Conservation (phyloP, 1,140 invertebrate species). For the Copidosoma floridanum region DNA sequence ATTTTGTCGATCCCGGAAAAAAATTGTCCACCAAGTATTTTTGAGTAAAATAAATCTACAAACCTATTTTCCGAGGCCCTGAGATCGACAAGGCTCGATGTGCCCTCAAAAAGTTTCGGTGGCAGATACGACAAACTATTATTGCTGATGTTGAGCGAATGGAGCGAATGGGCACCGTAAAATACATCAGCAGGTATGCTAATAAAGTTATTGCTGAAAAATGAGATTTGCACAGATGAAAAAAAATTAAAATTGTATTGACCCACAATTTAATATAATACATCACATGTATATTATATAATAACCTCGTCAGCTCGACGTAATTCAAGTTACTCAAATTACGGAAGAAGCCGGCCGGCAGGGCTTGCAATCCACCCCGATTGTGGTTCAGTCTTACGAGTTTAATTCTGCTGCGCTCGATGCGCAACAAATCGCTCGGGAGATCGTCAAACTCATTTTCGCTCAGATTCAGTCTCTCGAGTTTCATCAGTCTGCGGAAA, state of each 20-base stretch:
- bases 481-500: constrained; percentile 14
- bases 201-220: background rate
- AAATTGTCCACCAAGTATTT: too few species aligned
- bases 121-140: background rate
- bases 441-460: constrained; percentile 13
- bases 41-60: too few species aligned
- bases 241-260: too few species aligned
- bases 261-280: too few species aligned
- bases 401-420: constrained; percentile 11
- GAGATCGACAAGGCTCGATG: background rate
- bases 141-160: background rate
- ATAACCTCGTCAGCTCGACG: constrained; percentile 5
- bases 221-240: too few species aligned
- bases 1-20: too few species aligned
- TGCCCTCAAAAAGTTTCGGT: background rate
- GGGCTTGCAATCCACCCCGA: background rate
- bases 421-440: constrained; percentile 20
- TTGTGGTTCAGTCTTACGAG: constrained; percentile 13
- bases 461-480: constrained; percentile 12
- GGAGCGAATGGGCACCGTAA: background rate
- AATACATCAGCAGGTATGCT: background rate
- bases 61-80: background rate
- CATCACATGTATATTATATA: too few species aligned
- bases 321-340: constrained; percentile 15
- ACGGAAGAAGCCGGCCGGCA: constrained; percentile 24